phyloP scores from a whole-genome alignment of 2,888 invertebrate genomes.

The Drosophila nigricruria region DNA sequence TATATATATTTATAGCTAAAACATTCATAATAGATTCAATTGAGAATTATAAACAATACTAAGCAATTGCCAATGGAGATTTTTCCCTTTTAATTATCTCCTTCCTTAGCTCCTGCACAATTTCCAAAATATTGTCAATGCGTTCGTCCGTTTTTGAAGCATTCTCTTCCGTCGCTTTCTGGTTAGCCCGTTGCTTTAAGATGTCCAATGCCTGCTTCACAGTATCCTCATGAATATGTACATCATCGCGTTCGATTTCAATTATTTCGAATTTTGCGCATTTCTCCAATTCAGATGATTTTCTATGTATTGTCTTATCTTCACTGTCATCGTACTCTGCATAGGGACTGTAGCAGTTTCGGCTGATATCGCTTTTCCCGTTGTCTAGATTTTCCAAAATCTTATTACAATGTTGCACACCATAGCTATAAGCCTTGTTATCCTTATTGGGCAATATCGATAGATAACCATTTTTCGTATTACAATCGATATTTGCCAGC shows the following conservation, averaged over 20 bases:
- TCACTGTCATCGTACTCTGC: too few species aligned
- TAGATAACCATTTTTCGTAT: constrained; percentile 9
- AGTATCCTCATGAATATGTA: not conserved
- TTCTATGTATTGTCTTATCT: too few species aligned
- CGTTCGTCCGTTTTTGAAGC: not conserved
- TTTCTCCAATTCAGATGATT: too few species aligned
- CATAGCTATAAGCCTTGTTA: constrained; percentile 78
- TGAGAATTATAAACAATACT: too few species aligned
- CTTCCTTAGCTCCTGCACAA: not conserved
- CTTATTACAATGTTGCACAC: too few species aligned
- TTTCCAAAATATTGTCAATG: not conserved
- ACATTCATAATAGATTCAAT: too few species aligned
- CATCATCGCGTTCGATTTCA: not conserved
- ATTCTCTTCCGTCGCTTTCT: not conserved
- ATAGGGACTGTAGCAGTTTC: too few species aligned
- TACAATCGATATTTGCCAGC: not conserved
- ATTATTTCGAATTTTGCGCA: not conserved
- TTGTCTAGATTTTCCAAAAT: not conserved
- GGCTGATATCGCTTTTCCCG: not conserved
- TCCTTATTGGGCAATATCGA: constrained; percentile 88
- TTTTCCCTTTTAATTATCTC: not conserved
- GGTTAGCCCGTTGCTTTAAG: not conserved
- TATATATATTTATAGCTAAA: too few species aligned
- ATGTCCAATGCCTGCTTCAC: not conserved
- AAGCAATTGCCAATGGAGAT: too few species aligned